Evolutionary conservation across 2,888 invertebrate species (phyloP).

Genomic region (Athalia circularis): DNA sequence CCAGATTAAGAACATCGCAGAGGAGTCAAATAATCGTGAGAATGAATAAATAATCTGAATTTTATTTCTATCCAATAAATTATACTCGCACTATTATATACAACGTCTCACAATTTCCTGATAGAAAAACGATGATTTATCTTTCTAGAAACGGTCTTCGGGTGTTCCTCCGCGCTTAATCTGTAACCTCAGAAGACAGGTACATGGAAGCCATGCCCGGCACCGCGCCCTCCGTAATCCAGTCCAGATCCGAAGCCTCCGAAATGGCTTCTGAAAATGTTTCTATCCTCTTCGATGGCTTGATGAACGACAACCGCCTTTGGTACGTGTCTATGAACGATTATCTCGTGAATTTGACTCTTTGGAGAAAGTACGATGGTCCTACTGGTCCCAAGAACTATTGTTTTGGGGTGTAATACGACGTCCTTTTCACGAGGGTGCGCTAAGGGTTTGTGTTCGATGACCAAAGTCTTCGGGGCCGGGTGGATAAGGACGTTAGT

Average conservation of each 20-base stretch:
- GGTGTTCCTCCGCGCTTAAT: not conserved
- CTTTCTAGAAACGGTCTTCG: not conserved
- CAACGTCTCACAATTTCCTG: not conserved
- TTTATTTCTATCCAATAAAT: no score
- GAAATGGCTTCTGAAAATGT: constrained; percentile 42
- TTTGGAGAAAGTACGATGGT: constrained; percentile 32
- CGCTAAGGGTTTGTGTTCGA: constrained; percentile 33
- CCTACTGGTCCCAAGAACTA: constrained; percentile 28
- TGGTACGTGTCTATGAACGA: constrained; percentile 44
- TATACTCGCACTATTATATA: no score
- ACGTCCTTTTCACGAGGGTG: constrained; percentile 28
- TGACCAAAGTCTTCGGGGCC: constrained; percentile 23
- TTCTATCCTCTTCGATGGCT: constrained; percentile 15
- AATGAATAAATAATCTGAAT: no score
- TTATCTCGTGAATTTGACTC: constrained; percentile 45
- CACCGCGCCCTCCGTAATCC: constrained; percentile 44
- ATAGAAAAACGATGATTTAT: not conserved
- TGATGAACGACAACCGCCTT: constrained; percentile 28
- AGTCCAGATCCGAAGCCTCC: constrained; percentile 44
- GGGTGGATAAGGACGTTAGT: constrained; percentile 33
- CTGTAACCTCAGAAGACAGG: constrained; percentile 34
- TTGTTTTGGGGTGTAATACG: constrained; percentile 19
- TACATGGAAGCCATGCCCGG: constrained; percentile 45
- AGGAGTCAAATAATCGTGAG: no score
- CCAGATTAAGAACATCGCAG: no score